Base-by-base conservation (phyloP, 2,888 invertebrate species). In the Parapristionchus giblindavisi region DNA sequence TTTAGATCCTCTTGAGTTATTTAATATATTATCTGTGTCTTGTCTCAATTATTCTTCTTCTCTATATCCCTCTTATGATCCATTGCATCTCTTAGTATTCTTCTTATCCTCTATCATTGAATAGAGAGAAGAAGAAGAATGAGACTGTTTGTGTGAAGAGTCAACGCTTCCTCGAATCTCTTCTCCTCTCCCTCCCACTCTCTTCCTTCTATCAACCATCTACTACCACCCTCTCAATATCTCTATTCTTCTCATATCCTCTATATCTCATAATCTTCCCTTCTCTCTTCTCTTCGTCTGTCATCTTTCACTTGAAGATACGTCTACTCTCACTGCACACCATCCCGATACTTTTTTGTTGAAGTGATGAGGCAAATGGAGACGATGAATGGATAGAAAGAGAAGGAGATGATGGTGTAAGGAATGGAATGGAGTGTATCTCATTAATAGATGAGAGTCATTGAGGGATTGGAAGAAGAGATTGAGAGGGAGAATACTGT, bases 61-160 rank as follows among this genome's bases (percentile, higher is more conserved):
- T n/a, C n/a, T n/a, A n/a, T n/a, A n/a, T n/a, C n/a, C n/a, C n/a
- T n/a, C n/a, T n/a, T n/a, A n/a, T n/a, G n/a, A n/a, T n/a, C n/a
- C n/a, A n/a, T n/a, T n/a, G n/a, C n/a, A n/a, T n/a, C n/a, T n/a
- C n/a, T n/a, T n/a, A n/a, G n/a, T n/a, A n/a, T 74, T 70, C 54
- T 71, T 70, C 75, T 71, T 58, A 70, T 51, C 38, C 51, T 56
- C 51, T 73, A 48, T 60, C 61, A n/a, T 29, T 66, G n/a, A 36
- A 40, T 73, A 74, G 56, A 48, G 71, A 48, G 58, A 48, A 34
- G 61, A 60, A 76, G 72, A 71, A 2, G 65, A n/a, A 58, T 60
- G 60, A 40, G 51, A 74, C 38, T 61, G 61, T 61, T 61, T 61
- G 61, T 61, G 61, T 38, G 36, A 61, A 38, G n/a, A 61, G 61